Conservation (phyloP, 2,113 vertebrate species). For the Halichoeres trimaculatus region DNA sequence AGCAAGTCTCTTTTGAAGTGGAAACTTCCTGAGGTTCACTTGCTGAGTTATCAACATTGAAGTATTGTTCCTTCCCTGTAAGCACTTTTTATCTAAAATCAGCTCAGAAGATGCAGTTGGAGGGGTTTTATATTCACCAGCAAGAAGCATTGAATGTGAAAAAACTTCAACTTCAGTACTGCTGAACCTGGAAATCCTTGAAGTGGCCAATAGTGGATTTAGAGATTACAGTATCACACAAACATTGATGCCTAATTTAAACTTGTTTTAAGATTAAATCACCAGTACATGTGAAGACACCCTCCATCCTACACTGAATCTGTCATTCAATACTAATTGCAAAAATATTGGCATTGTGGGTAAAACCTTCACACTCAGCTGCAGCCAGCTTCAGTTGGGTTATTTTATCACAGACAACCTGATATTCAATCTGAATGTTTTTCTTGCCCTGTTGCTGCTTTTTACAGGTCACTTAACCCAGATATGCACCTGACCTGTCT, state of each 20-base stretch:
- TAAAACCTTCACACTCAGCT: slow-evolving; percentile 1
- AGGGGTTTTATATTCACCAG: slow-evolving; percentile 14
- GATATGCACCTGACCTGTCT: slow-evolving; percentile 24
- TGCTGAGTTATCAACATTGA: slow-evolving; percentile 19
- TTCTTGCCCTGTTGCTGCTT: slow-evolving; percentile 11
- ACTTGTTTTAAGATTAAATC: neutral
- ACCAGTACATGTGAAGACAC: neutral
- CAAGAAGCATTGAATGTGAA: slow-evolving; percentile 36
- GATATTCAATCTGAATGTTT: slow-evolving; percentile 40
- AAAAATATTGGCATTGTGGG: slow-evolving; percentile 27
- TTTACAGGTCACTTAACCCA: slow-evolving; percentile 36
- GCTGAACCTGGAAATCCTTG: slow-evolving; percentile 18
- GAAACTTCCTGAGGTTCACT: slow-evolving; percentile 8
- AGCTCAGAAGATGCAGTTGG: slow-evolving; percentile 9
- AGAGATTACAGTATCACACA: neutral
- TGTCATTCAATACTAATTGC: slow-evolving; percentile 1
- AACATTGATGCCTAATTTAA: neutral
- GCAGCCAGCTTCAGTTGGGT: slow-evolving; percentile 33
- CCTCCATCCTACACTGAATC: neutral
- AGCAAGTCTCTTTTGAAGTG: slow-evolving; percentile 30
- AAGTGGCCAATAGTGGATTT: slow-evolving; percentile 12
- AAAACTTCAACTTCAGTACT: slow-evolving; percentile 4
- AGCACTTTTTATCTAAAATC: slow-evolving; percentile 49
- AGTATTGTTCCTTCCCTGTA: slow-evolving; percentile 32
- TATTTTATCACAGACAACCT: slow-evolving; percentile 46